Evolutionary conservation across 2,888 invertebrate species (phyloP).

Genomic region (Leptinotarsa rubiginosa): DNA sequence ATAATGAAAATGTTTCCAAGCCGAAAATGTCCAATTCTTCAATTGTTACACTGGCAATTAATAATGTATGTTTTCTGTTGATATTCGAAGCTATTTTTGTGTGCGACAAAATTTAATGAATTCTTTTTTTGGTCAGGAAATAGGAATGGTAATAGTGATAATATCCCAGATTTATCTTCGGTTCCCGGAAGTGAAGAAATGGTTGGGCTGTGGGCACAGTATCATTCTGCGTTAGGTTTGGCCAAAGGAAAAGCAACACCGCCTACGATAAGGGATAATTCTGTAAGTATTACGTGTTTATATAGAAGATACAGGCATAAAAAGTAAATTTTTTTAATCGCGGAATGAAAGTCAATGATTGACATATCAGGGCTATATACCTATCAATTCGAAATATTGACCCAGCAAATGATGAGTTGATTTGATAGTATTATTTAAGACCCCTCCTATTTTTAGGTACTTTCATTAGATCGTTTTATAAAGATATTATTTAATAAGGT

Average conservation of each 20-base stretch:
- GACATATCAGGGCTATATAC: too few species aligned
- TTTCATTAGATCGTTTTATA: background rate
- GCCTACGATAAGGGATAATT: constrained; percentile 73
- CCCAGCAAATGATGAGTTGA: too few species aligned
- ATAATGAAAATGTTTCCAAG: background rate
- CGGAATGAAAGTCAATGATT: too few species aligned
- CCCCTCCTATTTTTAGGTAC: background rate
- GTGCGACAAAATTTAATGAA: background rate
- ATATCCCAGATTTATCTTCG: constrained; percentile 66
- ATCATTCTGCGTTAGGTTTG: constrained; percentile 82
- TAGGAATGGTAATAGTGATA: constrained; percentile 63
- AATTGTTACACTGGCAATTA: background rate
- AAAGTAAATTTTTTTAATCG: too few species aligned
- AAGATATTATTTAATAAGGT: background rate
- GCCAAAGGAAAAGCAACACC: constrained; percentile 71
- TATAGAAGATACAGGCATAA: too few species aligned
- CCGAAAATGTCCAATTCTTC: constrained; percentile 3
- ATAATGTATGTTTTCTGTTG: background rate
- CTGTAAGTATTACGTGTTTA: constrained; percentile 69
- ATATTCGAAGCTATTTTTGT: background rate
- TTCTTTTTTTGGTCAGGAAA: constrained; percentile 55
- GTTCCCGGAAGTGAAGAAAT: constrained; percentile 75
- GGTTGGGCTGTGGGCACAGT: constrained; percentile 89
- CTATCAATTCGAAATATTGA: too few species aligned
- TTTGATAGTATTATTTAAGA: too few species aligned